These are phyloP conservation scores for Cylas formicarius DNA, from an alignment of 1,140 invertebrate species.

Conservation along the genomic window DNA sequence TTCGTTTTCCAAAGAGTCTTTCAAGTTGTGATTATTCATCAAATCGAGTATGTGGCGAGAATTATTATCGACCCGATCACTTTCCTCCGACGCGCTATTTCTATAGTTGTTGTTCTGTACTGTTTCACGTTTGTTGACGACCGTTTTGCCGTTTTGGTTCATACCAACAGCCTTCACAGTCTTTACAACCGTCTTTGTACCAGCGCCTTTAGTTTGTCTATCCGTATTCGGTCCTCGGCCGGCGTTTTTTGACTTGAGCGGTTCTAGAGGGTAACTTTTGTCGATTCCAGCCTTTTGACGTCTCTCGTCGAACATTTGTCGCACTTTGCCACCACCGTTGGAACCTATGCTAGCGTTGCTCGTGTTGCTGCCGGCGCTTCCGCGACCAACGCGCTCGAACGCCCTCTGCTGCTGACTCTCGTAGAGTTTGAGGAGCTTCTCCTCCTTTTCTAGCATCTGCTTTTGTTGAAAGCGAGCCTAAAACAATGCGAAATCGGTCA, in stretches of 20 bases:
- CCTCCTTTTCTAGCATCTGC: conserved; percentile 63
- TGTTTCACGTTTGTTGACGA: conserved; percentile 26
- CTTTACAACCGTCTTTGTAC: conserved; percentile 24
- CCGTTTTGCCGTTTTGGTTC: conserved; percentile 29
- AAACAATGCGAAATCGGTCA: too few species aligned
- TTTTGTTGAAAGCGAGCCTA: conserved; percentile 68
- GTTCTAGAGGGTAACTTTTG: conserved; percentile 72
- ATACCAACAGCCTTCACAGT: conserved; percentile 23
- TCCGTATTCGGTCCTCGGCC: conserved; percentile 11
- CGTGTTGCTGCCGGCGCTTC: conserved; percentile 50
- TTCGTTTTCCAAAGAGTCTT: conserved; percentile 37
- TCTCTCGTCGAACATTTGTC: conserved; percentile 76
- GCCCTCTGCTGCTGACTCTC: conserved; percentile 62
- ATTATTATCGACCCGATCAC: conserved; percentile 21
- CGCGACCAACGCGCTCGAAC: conserved; percentile 55
- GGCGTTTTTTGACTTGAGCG: conserved; percentile 47
- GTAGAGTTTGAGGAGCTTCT: conserved; percentile 62
- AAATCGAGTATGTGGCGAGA: conserved; percentile 28
- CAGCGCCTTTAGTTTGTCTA: conserved; percentile 13
- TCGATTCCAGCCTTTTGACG: conserved; percentile 65
- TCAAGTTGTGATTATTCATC: conserved; percentile 36
- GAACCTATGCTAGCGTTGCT: conserved; percentile 25
- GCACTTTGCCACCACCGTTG: conserved; percentile 47
- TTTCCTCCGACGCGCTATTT: conserved; percentile 29
- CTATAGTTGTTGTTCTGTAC: conserved; percentile 30